A percentile compares a stretch with the other conserved stretches of the same genome.
These are phyloP conservation scores for Seriola rivoliana DNA, from an alignment of 2,113 vertebrate genomes.

Conservation along the genomic window DNA sequence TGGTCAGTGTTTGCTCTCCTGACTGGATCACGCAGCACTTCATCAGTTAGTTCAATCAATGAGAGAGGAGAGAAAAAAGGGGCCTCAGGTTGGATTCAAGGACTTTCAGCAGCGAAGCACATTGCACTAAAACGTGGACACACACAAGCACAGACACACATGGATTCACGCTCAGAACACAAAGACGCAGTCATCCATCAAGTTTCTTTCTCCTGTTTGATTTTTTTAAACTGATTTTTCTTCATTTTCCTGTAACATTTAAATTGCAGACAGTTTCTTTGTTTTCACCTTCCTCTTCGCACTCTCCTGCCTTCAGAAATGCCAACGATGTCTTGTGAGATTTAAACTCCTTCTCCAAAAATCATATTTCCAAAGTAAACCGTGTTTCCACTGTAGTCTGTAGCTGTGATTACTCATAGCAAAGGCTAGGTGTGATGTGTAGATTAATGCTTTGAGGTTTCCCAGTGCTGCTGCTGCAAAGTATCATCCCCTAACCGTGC, in stretches of 20 bases:
- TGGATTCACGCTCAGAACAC: neutral
- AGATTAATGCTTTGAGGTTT: slow-evolving; percentile 43
- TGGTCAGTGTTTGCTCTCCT: slow-evolving; percentile 57
- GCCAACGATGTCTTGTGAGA: neutral
- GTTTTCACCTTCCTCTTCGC: neutral
- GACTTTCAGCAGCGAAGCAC: slow-evolving; percentile 19
- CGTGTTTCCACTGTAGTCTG: slow-evolving; percentile 9
- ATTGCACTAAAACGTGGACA: slow-evolving; percentile 13
- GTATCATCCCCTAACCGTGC: slow-evolving; percentile 23
- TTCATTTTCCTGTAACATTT: slow-evolving; percentile 7
- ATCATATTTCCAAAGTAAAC: slow-evolving; percentile 45
- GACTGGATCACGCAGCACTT: slow-evolving; percentile 67
- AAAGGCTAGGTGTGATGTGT: slow-evolving; percentile 17
- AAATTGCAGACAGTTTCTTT: slow-evolving; percentile 8
- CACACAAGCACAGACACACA: neutral
- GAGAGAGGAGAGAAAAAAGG: slow-evolving; percentile 18
- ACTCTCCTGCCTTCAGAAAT: slow-evolving; percentile 27
- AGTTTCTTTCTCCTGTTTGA: neutral
- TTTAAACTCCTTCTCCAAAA: slow-evolving; percentile 16
- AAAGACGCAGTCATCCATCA: neutral
- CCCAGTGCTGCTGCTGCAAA: neutral
- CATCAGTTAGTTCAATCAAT: slow-evolving; percentile 66
- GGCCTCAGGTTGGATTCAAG: slow-evolving; percentile 29
- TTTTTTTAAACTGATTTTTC: slow-evolving; percentile 17
- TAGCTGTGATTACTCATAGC: slow-evolving; percentile 26